Base-by-base conservation (phyloP, 2,797 vertebrate species). In the Staurois parvus region DNA sequence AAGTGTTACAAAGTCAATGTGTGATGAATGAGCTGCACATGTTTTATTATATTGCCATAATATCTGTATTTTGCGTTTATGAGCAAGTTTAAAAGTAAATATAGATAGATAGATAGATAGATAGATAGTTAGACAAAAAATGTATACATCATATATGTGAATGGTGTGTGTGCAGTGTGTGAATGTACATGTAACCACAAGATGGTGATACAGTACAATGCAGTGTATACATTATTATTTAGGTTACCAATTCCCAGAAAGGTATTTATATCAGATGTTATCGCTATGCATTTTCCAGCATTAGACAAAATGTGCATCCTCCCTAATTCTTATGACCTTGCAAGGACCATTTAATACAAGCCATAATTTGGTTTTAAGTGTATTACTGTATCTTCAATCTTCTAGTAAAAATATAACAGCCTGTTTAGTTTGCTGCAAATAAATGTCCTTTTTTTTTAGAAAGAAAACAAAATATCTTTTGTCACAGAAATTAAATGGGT, bases 401-500 rank as follows among this genome's bases (percentile, higher is more conserved):
- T 72, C 69, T 66, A 69, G 30, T 77, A 81, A 70, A 84, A 52
- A 64, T 62, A 15, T 29, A 70, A 62, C 77, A 84, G 67, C 69
- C 13, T 64, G 62, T 72, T 73, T 79, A 79, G 52, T 56, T 28
- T 28, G 68, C 28, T 79, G 56, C 67, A 81, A 74, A 79, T 52
- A 45, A 52, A 85, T 67, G 21, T 17, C 70, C 28, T 73, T 28
- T 21, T 52, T 73, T 52, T 72, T 66, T 17, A 66, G 28, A 34
- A 64, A 66, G n/a, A 79, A 73, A 66, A 73, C 13, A 79, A 79
- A 48, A 74, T 67, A 74, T 37, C 48, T 34, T 79, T 84, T 79
- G 15, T 72, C 34, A 84, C 72, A 76, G 34, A 84, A 79, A 84
- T 78, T 84, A 78, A 84, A 79, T 42, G 56, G 48, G 28, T 79